Conservation (phyloP, 2,888 invertebrate genomes). For the Drepanosiphum platanoidis region DNA sequence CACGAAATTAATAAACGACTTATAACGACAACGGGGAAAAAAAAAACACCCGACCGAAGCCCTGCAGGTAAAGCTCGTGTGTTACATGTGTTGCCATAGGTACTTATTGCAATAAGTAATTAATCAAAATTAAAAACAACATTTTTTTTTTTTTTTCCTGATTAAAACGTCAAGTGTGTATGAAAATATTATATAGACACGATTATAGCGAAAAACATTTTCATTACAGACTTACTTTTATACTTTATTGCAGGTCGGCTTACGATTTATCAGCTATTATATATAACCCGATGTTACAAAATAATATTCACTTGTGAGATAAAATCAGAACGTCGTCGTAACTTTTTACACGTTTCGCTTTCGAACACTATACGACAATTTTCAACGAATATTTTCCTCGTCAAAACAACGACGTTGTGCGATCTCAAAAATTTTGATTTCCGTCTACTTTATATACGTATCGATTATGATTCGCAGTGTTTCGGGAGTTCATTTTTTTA, state of each 20-base stretch:
- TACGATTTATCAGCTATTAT: neutral
- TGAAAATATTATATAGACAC: neutral
- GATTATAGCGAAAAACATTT: conserved; percentile 8
- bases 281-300: neutral
- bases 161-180: conserved; percentile 1
- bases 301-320: too few relatives aligned
- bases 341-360: too few relatives aligned
- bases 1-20: conserved; percentile 25
- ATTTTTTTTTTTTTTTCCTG: neutral
- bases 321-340: too few relatives aligned
- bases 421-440: too few relatives aligned
- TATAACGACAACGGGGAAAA: too few relatives aligned
- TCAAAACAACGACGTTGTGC: too few relatives aligned
- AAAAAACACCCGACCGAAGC: neutral
- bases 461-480: too few relatives aligned
- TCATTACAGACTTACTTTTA: neutral
- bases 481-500: too few relatives aligned
- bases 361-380: too few relatives aligned
- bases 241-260: neutral
- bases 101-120: conserved; percentile 3
- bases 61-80: neutral
- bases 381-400: too few relatives aligned
- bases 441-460: too few relatives aligned
- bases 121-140: neutral
- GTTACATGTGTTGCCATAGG: conserved; percentile 25